A percentile compares a stretch with the other conserved stretches of the same genome.
Evolutionary conservation across 35 echinoderm and acorn worm species (phyloP).

Genomic region (Heliocidaris tuberculata): DNA sequence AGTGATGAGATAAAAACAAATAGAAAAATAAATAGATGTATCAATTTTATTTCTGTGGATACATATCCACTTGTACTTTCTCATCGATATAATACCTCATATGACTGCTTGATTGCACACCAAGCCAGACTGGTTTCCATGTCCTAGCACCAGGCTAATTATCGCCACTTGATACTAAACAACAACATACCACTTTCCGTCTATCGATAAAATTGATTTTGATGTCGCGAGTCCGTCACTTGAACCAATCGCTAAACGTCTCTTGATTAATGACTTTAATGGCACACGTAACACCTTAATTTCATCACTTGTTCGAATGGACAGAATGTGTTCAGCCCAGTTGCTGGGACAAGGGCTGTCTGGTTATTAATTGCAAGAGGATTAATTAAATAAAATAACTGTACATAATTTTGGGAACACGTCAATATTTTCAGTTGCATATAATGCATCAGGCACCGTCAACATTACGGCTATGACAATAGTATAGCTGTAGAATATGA

Average conservation of each 20-base stretch:
- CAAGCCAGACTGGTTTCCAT: not conserved
- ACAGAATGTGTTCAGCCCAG: too few species aligned
- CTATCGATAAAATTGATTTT: not conserved
- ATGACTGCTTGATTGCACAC: not conserved
- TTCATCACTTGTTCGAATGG: not conserved
- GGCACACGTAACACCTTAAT: not conserved
- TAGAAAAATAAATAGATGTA: too few species aligned
- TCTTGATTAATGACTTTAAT: not conserved
- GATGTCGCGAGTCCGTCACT: not conserved
- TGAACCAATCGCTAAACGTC: not conserved
- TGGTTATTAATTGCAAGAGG: too few species aligned
- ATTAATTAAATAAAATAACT: too few species aligned
- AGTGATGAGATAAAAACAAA: too few species aligned
- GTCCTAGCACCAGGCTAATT: not conserved
- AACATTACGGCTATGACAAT: too few species aligned
- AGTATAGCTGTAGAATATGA: too few species aligned
- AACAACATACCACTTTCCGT: not conserved
- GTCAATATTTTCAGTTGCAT: too few species aligned
- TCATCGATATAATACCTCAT: not conserved
- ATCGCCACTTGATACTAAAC: not conserved
- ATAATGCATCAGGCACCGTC: too few species aligned
- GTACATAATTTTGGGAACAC: too few species aligned
- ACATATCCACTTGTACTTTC: not conserved
- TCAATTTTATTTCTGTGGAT: not conserved
- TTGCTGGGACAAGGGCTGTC: too few species aligned